These are phyloP conservation scores for Brachynemurus nebulosus DNA, from an alignment of 2,888 invertebrate species.

Conservation along the genomic window DNA sequence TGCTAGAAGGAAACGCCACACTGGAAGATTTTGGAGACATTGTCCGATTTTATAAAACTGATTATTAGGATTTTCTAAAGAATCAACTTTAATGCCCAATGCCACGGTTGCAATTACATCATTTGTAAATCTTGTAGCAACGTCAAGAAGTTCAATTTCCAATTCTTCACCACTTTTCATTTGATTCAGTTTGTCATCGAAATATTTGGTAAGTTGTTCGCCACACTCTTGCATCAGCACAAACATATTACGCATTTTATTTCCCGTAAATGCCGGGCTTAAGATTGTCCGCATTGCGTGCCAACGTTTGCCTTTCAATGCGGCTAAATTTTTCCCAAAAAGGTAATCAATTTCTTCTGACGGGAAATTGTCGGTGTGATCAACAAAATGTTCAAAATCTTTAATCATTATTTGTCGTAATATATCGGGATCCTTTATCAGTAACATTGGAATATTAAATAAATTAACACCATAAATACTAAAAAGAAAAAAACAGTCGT, in stretches of 20 bases:
- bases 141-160: constrained; percentile 13
- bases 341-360: no score
- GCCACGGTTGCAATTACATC: constrained; percentile 16
- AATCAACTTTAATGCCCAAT: constrained; percentile 14
- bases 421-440: constrained; percentile 40
- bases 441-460: constrained; percentile 30
- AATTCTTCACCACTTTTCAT: background rate
- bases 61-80: no score
- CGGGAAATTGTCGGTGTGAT: no score
- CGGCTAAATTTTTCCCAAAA: constrained; percentile 24
- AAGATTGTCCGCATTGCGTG: constrained; percentile 10
- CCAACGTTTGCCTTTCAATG: constrained; percentile 10
- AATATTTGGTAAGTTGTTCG: constrained; percentile 7
- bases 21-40: no score
- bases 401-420: no score
- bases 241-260: constrained; percentile 13
- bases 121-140: constrained; percentile 13
- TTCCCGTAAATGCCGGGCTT: constrained; percentile 12
- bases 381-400: constrained; percentile 46
- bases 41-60: no score
- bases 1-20: no score
- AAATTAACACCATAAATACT: constrained; percentile 22
- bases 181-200: no score
- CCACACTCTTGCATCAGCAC: constrained; percentile 7
- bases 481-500: constrained; percentile 9